Conservation (phyloP, 2,888 invertebrate species). For the Pollenia labialis region DNA sequence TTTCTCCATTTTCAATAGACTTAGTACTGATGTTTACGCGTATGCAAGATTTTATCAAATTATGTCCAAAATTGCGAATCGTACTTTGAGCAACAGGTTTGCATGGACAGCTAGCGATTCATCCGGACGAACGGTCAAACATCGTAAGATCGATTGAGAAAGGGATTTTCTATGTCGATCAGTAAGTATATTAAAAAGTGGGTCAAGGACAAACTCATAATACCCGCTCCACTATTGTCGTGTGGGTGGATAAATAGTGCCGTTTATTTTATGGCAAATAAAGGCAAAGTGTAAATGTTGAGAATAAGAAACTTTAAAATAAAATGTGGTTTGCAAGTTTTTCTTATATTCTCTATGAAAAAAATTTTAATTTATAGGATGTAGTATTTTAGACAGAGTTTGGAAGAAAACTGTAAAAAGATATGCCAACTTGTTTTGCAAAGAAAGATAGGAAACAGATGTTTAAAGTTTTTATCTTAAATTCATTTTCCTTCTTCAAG, state of each 20-base stretch:
- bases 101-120: too few species aligned
- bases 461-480: neutral
- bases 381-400: slow-evolving; percentile 23
- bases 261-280: slow-evolving; percentile 8
- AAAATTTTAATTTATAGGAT: slow-evolving; percentile 32
- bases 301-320: slow-evolving; percentile 3
- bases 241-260: neutral
- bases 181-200: too few species aligned
- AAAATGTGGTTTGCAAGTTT: slow-evolving; percentile 34
- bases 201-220: too few species aligned
- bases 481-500: neutral
- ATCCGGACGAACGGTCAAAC: too few species aligned
- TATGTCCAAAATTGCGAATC: neutral
- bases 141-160: too few species aligned
- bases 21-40: too few species aligned
- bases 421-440: neutral
- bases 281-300: neutral
- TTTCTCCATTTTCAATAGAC: too few species aligned
- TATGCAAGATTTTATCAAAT: too few species aligned
- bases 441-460: slow-evolving; percentile 32
- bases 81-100: too few species aligned
- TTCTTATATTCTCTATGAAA: slow-evolving; percentile 16
- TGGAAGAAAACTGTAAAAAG: slow-evolving; percentile 19
- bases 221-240: too few species aligned
- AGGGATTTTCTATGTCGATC: too few species aligned